Base-by-base conservation (phyloP, 2,113 vertebrate species). In the Amblyopsis rosae region DNA sequence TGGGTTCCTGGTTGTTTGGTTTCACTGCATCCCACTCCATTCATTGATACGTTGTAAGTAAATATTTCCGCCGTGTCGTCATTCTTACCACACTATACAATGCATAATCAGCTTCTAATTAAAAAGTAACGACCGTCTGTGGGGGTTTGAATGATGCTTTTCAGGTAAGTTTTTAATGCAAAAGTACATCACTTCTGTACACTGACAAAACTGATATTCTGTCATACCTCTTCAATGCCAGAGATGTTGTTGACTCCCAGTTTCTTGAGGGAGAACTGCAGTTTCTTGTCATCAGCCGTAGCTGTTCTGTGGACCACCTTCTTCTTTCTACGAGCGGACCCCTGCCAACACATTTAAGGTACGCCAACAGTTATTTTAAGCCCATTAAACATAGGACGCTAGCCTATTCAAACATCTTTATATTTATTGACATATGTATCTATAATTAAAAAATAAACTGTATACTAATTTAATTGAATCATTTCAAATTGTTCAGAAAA, bases 281-380 rank as follows among this genome's bases (percentile, higher is more conserved):
- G 94, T 78, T 99, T 99, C 81, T 98, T 99, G 71, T 99, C 97
- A 90, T 99, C 97, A 74, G 97, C 96, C 59, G 97, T 96, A 54
- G 96, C 97, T 73, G 97, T 99, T 93, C 97, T 95, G 69, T 98
- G 97, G 57, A 99, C 97, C 70, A 98, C 96, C 95, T 98, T 98
- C 96, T 98, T 99, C 97, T 99, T 99, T 92, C 97, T 95, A 75
- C 97, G 96, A 48, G 96, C 97, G 65, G 96, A 96, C 69, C 97
- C 97, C 97, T 98, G 61, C 1, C 33, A 53, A 62, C 41, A n/a
- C 12, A 45, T 32, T 49, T 64, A 32, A 1, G 6, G 6, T 12
- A 32, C 4, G 17, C 56, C 26, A 58, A 58, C 59, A 46, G 35
- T 41, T 15, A 59, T 60, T 11, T 41, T 41, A 41, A 41, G 7